Evolutionary conservation across 2,888 invertebrate species (phyloP).

Genomic region (Ceramica pisi): DNA sequence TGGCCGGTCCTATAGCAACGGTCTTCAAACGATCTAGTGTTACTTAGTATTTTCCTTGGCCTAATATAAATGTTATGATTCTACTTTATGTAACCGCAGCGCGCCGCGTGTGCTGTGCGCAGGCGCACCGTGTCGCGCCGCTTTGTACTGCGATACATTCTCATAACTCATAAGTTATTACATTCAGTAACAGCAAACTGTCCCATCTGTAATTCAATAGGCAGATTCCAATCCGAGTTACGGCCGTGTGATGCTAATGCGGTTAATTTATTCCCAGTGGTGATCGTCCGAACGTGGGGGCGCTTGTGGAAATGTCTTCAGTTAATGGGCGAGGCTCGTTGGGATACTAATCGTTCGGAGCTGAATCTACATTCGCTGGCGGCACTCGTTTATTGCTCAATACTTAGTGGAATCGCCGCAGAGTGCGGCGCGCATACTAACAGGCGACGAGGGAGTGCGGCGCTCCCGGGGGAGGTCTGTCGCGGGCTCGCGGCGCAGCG

Average conservation of each 20-base stretch:
- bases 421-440: constrained; percentile 60
- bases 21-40: neutral
- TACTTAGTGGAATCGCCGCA: constrained; percentile 57
- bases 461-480: constrained; percentile 15
- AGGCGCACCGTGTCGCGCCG: too few species aligned
- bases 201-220: constrained; percentile 63
- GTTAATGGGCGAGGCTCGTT: constrained; percentile 40
- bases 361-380: constrained; percentile 56
- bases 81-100: too few species aligned
- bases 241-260: constrained; percentile 43
- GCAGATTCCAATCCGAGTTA: constrained; percentile 25
- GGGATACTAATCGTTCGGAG: constrained; percentile 48
- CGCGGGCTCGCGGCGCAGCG: too few species aligned
- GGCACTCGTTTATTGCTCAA: constrained; percentile 69
- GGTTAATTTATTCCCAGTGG: constrained; percentile 42
- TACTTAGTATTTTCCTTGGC: neutral
- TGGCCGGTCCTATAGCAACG: neutral
- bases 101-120: too few species aligned
- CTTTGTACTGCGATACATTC: constrained; percentile 61
- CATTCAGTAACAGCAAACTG: constrained; percentile 52
- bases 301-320: constrained; percentile 46
- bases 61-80: too few species aligned
- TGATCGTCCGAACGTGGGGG: constrained; percentile 13
- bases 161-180: constrained; percentile 65
- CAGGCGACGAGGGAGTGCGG: constrained; percentile 6